These are phyloP conservation scores for Electrophaes corylata DNA, from an alignment of 2,888 invertebrate genomes.

Conservation along the genomic window DNA sequence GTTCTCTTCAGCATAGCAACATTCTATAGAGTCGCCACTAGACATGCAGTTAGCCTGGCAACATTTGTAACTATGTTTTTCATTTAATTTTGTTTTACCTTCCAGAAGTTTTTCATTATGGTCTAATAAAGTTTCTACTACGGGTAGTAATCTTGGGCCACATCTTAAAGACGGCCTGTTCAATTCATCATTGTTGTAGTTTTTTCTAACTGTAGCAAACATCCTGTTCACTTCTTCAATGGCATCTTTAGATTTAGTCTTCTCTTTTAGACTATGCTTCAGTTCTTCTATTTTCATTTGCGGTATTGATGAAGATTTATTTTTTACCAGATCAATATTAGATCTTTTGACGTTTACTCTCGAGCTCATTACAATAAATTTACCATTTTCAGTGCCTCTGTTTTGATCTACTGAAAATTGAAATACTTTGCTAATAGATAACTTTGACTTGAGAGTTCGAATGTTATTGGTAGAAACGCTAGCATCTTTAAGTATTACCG, in stretches of 20 bases:
- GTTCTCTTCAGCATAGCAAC: background rate
- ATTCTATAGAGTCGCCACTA: slow-evolving; percentile 59
- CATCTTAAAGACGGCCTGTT: slow-evolving; percentile 66
- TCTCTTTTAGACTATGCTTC: slow-evolving; percentile 64
- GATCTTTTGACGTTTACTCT: slow-evolving; percentile 54
- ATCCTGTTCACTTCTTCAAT: slow-evolving; percentile 75
- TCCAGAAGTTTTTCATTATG: slow-evolving; percentile 1
- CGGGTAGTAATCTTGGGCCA: slow-evolving; percentile 72
- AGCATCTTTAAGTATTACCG: slow-evolving; percentile 57
- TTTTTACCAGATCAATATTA: slow-evolving; percentile 56
- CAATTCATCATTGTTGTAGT: slow-evolving; percentile 18
- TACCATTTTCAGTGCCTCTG: slow-evolving; percentile 43
- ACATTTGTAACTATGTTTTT: slow-evolving; percentile 42
- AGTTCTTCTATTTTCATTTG: slow-evolving; percentile 77
- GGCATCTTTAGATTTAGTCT: slow-evolving; percentile 65
- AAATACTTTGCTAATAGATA: slow-evolving; percentile 54
- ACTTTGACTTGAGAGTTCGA: slow-evolving; percentile 38
- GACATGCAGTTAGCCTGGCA: slow-evolving; percentile 61
- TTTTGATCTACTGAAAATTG: slow-evolving; percentile 57
- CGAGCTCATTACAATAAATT: slow-evolving; percentile 55
- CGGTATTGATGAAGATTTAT: slow-evolving; percentile 73
- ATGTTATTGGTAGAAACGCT: slow-evolving; percentile 55
- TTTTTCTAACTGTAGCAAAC: slow-evolving; percentile 66
- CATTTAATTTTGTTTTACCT: background rate
- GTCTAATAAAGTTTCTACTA: slow-evolving; percentile 56